Evolutionary conservation across 2,797 vertebrate species (phyloP), one percentile per base, ranked within the genome.

Genomic region (Hipposideros larvatus): DNA sequence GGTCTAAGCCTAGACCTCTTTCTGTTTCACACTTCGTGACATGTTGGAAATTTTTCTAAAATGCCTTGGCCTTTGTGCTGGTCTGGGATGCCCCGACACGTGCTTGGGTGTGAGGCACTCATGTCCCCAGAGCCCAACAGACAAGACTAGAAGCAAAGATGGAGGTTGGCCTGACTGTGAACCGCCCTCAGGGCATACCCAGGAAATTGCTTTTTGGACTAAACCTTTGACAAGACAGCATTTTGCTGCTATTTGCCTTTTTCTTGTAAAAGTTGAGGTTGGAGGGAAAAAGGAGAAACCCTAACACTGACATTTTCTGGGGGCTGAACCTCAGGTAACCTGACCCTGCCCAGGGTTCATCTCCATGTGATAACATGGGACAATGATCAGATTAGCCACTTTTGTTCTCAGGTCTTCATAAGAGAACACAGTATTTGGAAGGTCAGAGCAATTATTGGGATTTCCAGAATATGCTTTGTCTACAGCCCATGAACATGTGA

Each of bases 21-120:
- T 43, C 53, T 53, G 6, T 48, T 21, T 88, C 24, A 53, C 3
- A 4, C 43, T 89, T 75, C 28, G 10, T 13, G 51, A 37, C 41
- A 37, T 5, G 5, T 41, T 92, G 19, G 21, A 61, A 79, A 75
- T 26, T 13, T 70, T 77, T 71, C 91, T 91, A 51, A 75, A 55
- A 79, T 10, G 21, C n/a, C 10, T 19, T 31, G 13, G 11, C 41
- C 11, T 34, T 66, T 11, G 10, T 68, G 16, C 48, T 24, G 18
- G 18, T 16, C 13, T 0, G 8, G 22, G 55, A 18, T 4, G 31
- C 34, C 41, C 16, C 24, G 28, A 80, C 6, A 31, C 26, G 46
- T 43, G 7, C 22, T 63, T 0, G 3, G 10, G 26, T 10, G 4
- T 18, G 71, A 48, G 11, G 4, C 31, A 22, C 16, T 41, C 34